Base-by-base conservation (phyloP, 2,888 invertebrate species). In the Stegophylla sp. region DNA sequence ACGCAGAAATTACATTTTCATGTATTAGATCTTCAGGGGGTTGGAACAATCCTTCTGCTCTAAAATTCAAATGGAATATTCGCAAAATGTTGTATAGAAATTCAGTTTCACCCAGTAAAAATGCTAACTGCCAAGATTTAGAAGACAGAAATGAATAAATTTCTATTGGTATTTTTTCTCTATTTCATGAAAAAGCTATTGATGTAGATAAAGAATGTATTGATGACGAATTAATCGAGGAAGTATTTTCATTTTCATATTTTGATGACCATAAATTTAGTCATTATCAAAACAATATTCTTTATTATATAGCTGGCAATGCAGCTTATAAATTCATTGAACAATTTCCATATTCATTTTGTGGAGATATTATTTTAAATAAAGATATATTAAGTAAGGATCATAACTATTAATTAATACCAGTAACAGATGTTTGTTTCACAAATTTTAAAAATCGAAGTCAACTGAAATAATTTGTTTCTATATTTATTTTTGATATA, bases 21-120 rank as follows among this genome's bases (percentile, higher is more conserved):
- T 83, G 81, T 26, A 51, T 83, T 26, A 74, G 83, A 10, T 53
- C 73, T 5, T 9, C 71, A 43, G 81, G 82, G 12, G 82, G 75
- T 0, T 82, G 82, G 66, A 82, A 82, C 63, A 83, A 82, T 59
- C 82, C 82, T 51, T 67, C 61, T 53, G 69, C 66, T 3, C 53
- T 64, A 34, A 67, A 83, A 67, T 72, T 83, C 3, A 41, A 41
- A 51, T 82, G 73, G 72, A n/a, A 51, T 23, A 69, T 83, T 48
- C 56, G 82, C 23, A 81, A 83, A 71, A 71, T 82, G 67, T 64
- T 83, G 12, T 61, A 76, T 34, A 26, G 77, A 76, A 83, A 82
- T 82, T 69, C 71, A 26, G 15, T 72, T 7, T 41, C n/a, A n/a
- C 12, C 41, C 1, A 61, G 69, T 53, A 79, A 71, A 59, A 71